Evolutionary conservation across 2,113 vertebrate species (phyloP).

Genomic region (Sturnira hondurensis): DNA sequence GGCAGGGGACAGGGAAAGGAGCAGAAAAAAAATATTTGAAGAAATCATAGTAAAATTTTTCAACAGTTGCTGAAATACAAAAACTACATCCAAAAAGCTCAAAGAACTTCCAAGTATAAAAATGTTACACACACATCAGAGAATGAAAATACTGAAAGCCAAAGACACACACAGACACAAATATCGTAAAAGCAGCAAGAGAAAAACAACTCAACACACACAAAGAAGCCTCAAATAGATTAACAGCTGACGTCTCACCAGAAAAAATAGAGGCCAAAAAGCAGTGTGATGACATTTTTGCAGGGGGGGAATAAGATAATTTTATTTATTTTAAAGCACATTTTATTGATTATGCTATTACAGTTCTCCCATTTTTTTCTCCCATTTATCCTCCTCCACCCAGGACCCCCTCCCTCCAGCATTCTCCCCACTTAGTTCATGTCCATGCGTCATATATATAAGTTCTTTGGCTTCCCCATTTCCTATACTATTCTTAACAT

Average conservation of each 20-base stretch:
- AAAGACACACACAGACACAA: not conserved
- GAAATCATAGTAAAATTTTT: not conserved
- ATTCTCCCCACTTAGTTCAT: too few relatives aligned
- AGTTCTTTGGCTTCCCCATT: too few relatives aligned
- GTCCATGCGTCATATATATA: too few relatives aligned
- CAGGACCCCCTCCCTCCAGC: too few relatives aligned
- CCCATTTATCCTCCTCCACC: too few relatives aligned
- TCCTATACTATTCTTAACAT: too few relatives aligned
- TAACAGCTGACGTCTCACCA: not conserved
- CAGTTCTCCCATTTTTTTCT: too few relatives aligned
- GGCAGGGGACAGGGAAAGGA: not conserved
- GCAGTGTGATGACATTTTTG: not conserved
- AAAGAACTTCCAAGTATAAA: not conserved
- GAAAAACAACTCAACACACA: not conserved
- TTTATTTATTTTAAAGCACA: too few relatives aligned
- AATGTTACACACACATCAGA: not conserved
- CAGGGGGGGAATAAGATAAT: too few relatives aligned
- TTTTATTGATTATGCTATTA: too few relatives aligned
- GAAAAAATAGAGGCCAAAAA: not conserved
- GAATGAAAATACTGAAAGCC: not conserved
- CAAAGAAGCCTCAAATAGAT: not conserved
- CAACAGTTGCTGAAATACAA: not conserved
- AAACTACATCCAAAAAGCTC: not conserved
- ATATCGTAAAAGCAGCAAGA: not conserved
- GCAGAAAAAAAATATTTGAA: not conserved